Evolutionary conservation across 2,797 vertebrate genomes (phyloP).

Genomic region (Galago senegalensis): DNA sequence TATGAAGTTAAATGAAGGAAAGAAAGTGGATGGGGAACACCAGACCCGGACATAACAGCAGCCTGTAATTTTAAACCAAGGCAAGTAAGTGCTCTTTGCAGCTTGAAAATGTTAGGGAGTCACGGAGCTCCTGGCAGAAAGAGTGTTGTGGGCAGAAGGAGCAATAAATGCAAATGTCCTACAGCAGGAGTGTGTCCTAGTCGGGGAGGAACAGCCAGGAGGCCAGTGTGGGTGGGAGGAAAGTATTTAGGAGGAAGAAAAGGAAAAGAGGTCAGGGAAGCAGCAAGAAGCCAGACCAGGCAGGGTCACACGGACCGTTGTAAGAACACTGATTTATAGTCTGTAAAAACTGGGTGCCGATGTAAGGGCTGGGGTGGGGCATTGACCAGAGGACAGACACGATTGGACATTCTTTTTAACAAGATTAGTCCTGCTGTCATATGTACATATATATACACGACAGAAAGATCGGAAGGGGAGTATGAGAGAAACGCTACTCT

Average conservation of each 20-base stretch:
- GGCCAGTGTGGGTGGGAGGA: too few relatives aligned
- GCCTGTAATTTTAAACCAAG: not conserved
- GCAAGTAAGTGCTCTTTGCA: not conserved
- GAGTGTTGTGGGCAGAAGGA: not conserved
- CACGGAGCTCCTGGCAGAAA: not conserved
- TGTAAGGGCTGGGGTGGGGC: not conserved
- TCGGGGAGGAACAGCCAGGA: not conserved
- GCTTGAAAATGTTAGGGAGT: not conserved
- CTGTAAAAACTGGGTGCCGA: not conserved
- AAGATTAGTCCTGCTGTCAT: not conserved
- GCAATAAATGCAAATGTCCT: not conserved
- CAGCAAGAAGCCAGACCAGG: not conserved
- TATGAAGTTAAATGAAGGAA: slow-evolving; percentile 1
- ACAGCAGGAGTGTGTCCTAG: not conserved
- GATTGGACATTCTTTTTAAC: not conserved
- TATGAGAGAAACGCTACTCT: not conserved
- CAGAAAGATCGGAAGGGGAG: not conserved
- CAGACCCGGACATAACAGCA: not conserved
- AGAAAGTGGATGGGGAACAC: not conserved
- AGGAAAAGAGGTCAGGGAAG: not conserved
- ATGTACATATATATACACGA: not conserved
- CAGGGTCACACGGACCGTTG: not conserved
- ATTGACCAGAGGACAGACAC: not conserved
- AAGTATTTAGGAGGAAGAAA: not conserved
- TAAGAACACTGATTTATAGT: not conserved